Evolutionary conservation across 2,888 invertebrate species (phyloP), one percentile per base, ranked within the genome.

Genomic region (Xylophagus ater): DNA sequence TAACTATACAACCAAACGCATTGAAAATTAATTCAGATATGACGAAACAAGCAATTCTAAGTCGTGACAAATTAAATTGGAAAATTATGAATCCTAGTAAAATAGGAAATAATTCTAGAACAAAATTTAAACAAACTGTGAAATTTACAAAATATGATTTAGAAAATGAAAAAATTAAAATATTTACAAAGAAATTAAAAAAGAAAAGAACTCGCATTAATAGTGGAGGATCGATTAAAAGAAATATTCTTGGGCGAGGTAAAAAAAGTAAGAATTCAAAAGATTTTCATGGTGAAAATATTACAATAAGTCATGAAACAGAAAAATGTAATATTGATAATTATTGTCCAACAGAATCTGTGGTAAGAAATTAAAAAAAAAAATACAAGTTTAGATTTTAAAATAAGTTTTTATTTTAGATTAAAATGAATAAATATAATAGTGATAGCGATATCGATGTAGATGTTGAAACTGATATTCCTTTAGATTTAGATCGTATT

Each of bases 381-480:
- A 4, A 6, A 12, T 30, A n/a, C 28, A 28, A 28, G 9, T 28
- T 28, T 28, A 28, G n/a, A n/a, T 17, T 30, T 30, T 14, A n/a
- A 19, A 19, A 32, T n/a, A 32, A 18, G 17, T 24, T 23, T 20
- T 13, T 18, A 19, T 43, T 47, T 36, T 26, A 46, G 42, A 33
- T 44, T 4, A 42, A 43, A 33, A 18, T 45, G 23, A 30, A 43
- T 28, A 65, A 67, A 31, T 65, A 66, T 0, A 69, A 70, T 19
- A 60, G 65, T 37, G 70, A 71, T 12, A 69, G 69, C 54, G 76
- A 76, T 48, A 65, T 73, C 47, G 76, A 76, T 41, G 63, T 76
- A 45, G 76, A 76, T 43, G 60, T 75, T 47, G 75, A 74, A 51
- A 71, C 72, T 50, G 69, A 69, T 25, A 25, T 28, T 10, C 33